A percentile compares a stretch with the other conserved stretches of the same genome.
These are phyloP conservation scores for Melieria crassipennis DNA, from an alignment of 2,888 invertebrate species.

Conservation along the genomic window DNA sequence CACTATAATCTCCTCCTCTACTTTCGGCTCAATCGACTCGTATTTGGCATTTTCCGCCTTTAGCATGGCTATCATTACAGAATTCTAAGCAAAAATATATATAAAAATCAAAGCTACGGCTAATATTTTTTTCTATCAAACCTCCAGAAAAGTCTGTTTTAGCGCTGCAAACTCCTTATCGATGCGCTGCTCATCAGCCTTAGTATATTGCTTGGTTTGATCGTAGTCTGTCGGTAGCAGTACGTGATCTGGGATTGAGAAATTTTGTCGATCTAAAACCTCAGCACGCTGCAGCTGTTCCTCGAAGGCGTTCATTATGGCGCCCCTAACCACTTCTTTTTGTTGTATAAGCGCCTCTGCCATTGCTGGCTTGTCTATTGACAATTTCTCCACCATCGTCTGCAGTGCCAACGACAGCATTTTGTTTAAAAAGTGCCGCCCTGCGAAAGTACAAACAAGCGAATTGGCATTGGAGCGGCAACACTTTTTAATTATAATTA, in stretches of 20 bases:
- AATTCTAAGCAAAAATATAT: conserved; percentile 42
- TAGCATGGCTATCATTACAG: conserved; percentile 44
- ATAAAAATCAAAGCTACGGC: background rate
- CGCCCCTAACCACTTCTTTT: conserved; percentile 45
- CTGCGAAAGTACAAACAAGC: conserved; percentile 32
- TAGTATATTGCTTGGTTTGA: conserved; percentile 47
- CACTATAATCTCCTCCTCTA: conserved; percentile 44
- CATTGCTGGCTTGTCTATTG: conserved; percentile 40
- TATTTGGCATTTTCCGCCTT: conserved; percentile 47
- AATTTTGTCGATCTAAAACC: conserved; percentile 50
- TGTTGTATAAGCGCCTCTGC: conserved; percentile 40
- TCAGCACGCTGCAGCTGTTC: conserved; percentile 44
- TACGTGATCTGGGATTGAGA: conserved; percentile 57
- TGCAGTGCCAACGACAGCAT: conserved; percentile 45
- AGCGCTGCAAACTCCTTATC: conserved; percentile 45
- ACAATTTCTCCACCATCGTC: conserved; percentile 39
- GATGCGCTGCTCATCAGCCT: conserved; percentile 48
- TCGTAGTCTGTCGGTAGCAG: conserved; percentile 52
- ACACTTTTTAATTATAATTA: background rate
- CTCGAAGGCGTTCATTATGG: conserved; percentile 47
- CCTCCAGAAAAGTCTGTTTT: conserved; percentile 52
- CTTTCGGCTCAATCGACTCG: conserved; percentile 35
- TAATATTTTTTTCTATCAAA: conserved; percentile 33
- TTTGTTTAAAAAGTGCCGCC: conserved; percentile 47
- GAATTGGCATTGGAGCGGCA: background rate